Evolutionary conservation across 1,140 invertebrate species (phyloP).

Genomic region (Helicoverpa zea): DNA sequence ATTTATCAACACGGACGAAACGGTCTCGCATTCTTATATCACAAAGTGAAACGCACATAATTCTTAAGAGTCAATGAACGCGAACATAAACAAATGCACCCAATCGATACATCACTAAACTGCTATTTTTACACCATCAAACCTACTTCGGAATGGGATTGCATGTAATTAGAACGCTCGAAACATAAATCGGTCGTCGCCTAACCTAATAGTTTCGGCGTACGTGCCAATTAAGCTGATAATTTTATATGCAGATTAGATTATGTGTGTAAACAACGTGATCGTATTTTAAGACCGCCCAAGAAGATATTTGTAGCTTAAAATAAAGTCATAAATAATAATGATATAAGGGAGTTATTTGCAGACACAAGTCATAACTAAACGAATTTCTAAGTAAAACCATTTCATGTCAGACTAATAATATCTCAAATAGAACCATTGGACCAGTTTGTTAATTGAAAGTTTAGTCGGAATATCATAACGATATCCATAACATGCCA

Average conservation of each 20-base stretch:
- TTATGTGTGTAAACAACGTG: conserved; percentile 38
- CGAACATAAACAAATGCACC: conserved; percentile 59
- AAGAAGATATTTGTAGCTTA: neutral
- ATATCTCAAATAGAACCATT: neutral
- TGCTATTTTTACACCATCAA: conserved; percentile 62
- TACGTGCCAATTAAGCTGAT: conserved; percentile 69
- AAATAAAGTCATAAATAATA: conserved; percentile 14
- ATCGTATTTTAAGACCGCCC: conserved; percentile 23
- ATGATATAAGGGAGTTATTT: conserved; percentile 9
- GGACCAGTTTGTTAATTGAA: no score
- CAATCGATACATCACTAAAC: conserved; percentile 53
- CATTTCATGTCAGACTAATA: neutral
- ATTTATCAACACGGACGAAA: neutral
- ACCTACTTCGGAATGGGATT: conserved; percentile 66
- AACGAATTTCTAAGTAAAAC: neutral
- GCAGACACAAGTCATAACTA: neutral
- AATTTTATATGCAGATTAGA: conserved; percentile 53
- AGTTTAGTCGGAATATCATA: neutral
- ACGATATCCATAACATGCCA: neutral
- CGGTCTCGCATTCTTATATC: neutral
- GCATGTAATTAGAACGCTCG: conserved; percentile 68
- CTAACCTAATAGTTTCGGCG: conserved; percentile 67
- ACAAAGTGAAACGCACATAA: conserved; percentile 1
- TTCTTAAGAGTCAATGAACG: conserved; percentile 53
- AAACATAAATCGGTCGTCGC: conserved; percentile 75